Evolutionary conservation across 1,140 invertebrate species (phyloP).

Genomic region (Babylonia areolata): DNA sequence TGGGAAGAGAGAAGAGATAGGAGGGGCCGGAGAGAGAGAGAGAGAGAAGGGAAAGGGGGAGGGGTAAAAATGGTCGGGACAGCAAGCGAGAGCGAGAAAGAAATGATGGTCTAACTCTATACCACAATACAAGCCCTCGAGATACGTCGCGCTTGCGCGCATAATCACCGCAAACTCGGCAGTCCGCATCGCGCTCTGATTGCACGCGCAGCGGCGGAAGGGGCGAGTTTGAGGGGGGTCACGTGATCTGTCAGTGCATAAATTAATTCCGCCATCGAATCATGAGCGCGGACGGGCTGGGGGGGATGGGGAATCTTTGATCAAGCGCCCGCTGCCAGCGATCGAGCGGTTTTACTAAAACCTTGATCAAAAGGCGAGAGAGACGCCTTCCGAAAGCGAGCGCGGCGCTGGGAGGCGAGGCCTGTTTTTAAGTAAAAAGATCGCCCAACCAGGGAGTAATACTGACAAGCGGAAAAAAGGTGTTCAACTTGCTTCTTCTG

Average conservation of each 20-base stretch:
- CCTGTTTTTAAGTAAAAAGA: no score
- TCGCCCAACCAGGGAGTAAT: no score
- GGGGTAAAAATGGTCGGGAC: not conserved
- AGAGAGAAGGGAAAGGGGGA: not conserved
- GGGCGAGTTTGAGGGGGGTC: constrained; percentile 39
- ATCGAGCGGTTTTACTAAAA: constrained; percentile 33
- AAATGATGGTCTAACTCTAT: constrained; percentile 27
- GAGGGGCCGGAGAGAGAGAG: not conserved
- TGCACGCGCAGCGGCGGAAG: constrained; percentile 29
- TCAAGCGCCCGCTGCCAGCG: constrained; percentile 55
- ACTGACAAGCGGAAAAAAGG: no score
- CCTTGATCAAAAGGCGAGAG: constrained; percentile 36
- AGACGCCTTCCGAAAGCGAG: not conserved
- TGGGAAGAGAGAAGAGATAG: not conserved
- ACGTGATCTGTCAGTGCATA: no score
- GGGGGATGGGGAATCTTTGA: constrained; percentile 64
- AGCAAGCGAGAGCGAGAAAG: constrained; percentile 17
- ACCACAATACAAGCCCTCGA: constrained; percentile 14
- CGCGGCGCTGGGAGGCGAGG: no score
- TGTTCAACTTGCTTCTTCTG: no score
- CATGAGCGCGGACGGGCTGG: constrained; percentile 46
- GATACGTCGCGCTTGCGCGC: constrained; percentile 37
- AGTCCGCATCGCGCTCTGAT: constrained; percentile 38
- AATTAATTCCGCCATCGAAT: constrained; percentile 67
- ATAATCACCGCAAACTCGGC: constrained; percentile 30